Conservation (phyloP, 2,797 vertebrate genomes). For the Acropternis orthonyx region DNA sequence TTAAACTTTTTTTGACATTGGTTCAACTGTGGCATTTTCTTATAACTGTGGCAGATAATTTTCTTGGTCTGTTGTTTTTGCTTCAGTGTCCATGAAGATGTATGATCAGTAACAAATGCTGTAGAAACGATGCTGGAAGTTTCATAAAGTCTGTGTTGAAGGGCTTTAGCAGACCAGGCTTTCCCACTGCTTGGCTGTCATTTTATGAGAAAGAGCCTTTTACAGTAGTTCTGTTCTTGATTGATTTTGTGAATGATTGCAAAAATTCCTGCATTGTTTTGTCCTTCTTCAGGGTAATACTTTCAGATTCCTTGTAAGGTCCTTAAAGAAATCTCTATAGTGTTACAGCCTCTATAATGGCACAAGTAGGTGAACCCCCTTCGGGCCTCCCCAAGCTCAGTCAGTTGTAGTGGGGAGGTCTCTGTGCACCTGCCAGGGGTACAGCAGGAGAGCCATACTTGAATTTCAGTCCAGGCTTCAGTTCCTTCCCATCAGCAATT, state of each 20-base stretch:
- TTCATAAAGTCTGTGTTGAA: neutral
- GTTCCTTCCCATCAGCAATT: neutral
- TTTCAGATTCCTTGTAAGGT: neutral
- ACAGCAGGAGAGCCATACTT: neutral
- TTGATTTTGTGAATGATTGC: neutral
- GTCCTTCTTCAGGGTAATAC: neutral
- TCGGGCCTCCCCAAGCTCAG: neutral
- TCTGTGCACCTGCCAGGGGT: neutral
- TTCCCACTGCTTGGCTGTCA: neutral
- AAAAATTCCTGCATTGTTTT: neutral
- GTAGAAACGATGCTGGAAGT: neutral
- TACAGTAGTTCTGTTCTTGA: neutral
- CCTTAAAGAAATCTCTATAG: neutral
- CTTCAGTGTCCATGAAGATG: neutral
- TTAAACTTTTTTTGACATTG: neutral
- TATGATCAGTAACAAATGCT: neutral
- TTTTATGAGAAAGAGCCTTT: neutral
- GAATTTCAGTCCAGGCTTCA: neutral
- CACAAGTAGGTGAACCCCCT: neutral
- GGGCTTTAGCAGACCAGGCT: neutral
- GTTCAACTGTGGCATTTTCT: neutral
- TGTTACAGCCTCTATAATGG: neutral
- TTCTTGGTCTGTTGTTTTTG: neutral
- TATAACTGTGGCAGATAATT: neutral
- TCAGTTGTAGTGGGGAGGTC: accelerated